A percentile compares a stretch with the other conserved stretches of the same genome.
Evolutionary conservation across 2,113 vertebrate species (phyloP).

Genomic region (Calcarius ornatus): DNA sequence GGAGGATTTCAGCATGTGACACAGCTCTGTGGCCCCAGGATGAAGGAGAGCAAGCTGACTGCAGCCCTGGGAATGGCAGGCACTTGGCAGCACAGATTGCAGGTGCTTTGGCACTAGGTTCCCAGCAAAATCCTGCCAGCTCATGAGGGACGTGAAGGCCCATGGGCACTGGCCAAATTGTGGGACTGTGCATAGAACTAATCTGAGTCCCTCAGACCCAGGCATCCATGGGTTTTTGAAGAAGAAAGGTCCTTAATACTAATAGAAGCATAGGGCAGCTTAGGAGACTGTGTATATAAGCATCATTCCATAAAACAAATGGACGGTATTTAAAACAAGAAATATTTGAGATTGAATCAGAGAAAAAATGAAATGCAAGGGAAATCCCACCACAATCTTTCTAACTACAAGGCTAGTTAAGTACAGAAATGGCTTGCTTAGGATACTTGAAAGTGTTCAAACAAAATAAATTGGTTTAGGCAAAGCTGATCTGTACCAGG

Average conservation of each 20-base stretch:
- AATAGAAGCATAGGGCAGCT: neutral
- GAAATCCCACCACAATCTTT: neutral
- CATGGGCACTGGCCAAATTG: rapidly evolving
- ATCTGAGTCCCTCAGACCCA: neutral
- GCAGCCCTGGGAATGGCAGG: neutral
- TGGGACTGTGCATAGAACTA: neutral
- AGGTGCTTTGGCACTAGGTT: neutral
- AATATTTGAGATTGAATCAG: neutral
- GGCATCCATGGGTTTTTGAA: neutral
- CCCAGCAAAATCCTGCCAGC: neutral
- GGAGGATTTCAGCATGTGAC: neutral
- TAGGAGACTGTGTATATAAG: neutral
- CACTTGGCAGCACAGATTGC: rapidly evolving
- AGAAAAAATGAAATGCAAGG: neutral
- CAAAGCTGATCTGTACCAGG: rapidly evolving
- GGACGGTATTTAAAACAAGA: neutral
- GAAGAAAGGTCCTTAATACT: neutral
- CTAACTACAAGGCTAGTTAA: neutral
- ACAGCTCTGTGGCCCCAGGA: neutral
- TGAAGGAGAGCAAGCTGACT: neutral
- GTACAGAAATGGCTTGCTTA: neutral
- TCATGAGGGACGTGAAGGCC: neutral
- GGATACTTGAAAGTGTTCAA: neutral
- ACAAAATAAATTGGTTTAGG: neutral
- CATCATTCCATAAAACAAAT: neutral